These are phyloP conservation scores for Mesorhabditis belari DNA, from an alignment of 2,888 invertebrate species.

Conservation along the genomic window DNA sequence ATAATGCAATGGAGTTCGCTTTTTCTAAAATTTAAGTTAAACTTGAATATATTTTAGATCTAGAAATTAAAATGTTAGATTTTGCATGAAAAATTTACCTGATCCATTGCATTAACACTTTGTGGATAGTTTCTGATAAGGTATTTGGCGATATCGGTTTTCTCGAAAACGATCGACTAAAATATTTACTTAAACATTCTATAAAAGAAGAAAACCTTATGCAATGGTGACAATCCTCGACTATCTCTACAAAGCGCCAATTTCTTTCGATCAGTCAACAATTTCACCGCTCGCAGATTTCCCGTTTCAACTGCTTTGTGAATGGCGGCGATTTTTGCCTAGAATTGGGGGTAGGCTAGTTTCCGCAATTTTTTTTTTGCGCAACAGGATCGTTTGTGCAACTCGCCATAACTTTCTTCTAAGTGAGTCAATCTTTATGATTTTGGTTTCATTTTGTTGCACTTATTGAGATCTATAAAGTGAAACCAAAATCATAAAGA, in stretches of 20 bases:
- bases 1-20: constrained; percentile 67
- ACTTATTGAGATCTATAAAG: no score
- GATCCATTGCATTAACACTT: constrained; percentile 54
- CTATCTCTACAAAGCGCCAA: constrained; percentile 54
- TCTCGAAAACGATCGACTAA: constrained; percentile 62
- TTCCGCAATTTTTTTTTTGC: neutral
- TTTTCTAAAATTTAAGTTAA: constrained; percentile 59
- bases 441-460: no score
- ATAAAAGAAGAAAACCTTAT: constrained; percentile 29
- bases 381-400: no score
- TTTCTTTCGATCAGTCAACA: constrained; percentile 59
- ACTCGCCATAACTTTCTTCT: no score
- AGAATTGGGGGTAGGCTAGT: neutral
- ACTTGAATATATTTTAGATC: no score
- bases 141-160: constrained; percentile 73
- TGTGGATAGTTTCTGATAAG: constrained; percentile 58
- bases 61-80: neutral
- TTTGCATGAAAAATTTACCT: constrained; percentile 31
- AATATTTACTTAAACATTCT: neutral
- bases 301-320: constrained; percentile 56
- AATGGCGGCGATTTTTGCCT: constrained; percentile 54
- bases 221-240: constrained; percentile 47
- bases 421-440: no score
- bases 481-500: no score
- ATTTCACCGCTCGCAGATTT: constrained; percentile 56